Evolutionary conservation across 1,140 invertebrate species (phyloP), one percentile per base, ranked within the genome.

Genomic region (Nasonia vitripennis): DNA sequence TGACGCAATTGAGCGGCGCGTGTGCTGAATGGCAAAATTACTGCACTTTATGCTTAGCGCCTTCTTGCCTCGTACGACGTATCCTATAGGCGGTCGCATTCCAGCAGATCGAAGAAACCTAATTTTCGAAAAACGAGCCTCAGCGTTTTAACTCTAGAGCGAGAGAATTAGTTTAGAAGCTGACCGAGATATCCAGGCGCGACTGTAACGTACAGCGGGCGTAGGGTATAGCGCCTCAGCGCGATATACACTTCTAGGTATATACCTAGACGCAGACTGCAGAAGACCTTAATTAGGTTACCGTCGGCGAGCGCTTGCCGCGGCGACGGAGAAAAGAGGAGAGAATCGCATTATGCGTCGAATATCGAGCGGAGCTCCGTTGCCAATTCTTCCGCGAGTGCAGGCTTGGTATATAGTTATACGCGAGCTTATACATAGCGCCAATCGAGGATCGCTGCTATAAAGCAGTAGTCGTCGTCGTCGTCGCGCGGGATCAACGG

Each of bases 11-110:
- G 75, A 78, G 45, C 23, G 23, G 31, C 5, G 45, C 75, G 75
- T 34, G 70, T 51, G 75, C 45, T 55, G 75, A 78, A 78, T 78
- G 75, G 75, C 45, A 3, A 78, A 78, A 78, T 78, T 78, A 23
- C 34, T 37, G 34, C 31, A 37, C 31, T 62, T 62, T 62, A 45
- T 10, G 0, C 41, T 45, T 45, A 37, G 34, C 34, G 34, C 2
- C 34, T 37, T 37, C 34, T 37, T 37, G 34, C 34, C 34, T 37
- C 34, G 5, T 37, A 37, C 27, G 27, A 27, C 27, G 27, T 37
- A 37, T 37, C 2, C 2, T 37, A 37, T 37, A 37, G 0, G 5
- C 34, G 34, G 34, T 37, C 34, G 34, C 34, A 37, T 37, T 37
- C 34, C 34, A 37, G 5, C 2, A 37, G 41, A 6, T 1, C 41